A percentile compares a stretch with the other conserved stretches of the same genome.
Evolutionary conservation across 2,113 vertebrate species (phyloP).

Genomic region (Puntigrus tetrazona): DNA sequence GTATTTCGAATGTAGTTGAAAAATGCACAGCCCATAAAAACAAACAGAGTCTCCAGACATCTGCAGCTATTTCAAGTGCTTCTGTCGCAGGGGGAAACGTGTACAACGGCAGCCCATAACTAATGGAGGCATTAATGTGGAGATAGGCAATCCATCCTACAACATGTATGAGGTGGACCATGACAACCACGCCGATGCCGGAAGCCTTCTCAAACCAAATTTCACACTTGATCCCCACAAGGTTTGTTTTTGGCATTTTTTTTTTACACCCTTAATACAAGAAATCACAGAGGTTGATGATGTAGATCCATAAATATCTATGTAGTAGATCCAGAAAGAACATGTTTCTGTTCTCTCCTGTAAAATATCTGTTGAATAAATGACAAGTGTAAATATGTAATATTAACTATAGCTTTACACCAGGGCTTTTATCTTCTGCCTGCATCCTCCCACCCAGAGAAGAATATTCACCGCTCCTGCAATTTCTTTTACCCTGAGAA

Average conservation of each 20-base stretch:
- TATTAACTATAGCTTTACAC: slow-evolving; percentile 27
- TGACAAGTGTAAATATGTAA: not conserved
- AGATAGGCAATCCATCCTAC: slow-evolving; percentile 98
- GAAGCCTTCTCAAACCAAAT: slow-evolving; percentile 88
- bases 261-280: not conserved
- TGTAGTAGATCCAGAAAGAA: not conserved
- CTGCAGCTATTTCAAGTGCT: slow-evolving; percentile 11
- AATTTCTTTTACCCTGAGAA: not conserved
- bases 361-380: not conserved
- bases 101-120: slow-evolving; percentile 96
- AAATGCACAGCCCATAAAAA: not conserved
- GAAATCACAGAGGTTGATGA: not conserved
- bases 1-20: not conserved
- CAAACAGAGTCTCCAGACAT: not conserved
- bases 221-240: slow-evolving; percentile 94
- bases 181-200: slow-evolving; percentile 87
- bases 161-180: slow-evolving; percentile 99
- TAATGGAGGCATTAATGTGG: slow-evolving; percentile 96
- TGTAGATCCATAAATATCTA: slow-evolving; percentile 3
- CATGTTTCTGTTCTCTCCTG: not conserved
- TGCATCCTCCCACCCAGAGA: slow-evolving; percentile 42
- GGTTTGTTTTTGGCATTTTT: slow-evolving; percentile 71
- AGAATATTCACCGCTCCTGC: slow-evolving; percentile 52
- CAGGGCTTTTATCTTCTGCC: slow-evolving; percentile 51
- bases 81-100: slow-evolving; percentile 84